These are phyloP conservation scores for Bellardia bayeri DNA, from an alignment of 2,888 invertebrate genomes.

Conservation along the genomic window DNA sequence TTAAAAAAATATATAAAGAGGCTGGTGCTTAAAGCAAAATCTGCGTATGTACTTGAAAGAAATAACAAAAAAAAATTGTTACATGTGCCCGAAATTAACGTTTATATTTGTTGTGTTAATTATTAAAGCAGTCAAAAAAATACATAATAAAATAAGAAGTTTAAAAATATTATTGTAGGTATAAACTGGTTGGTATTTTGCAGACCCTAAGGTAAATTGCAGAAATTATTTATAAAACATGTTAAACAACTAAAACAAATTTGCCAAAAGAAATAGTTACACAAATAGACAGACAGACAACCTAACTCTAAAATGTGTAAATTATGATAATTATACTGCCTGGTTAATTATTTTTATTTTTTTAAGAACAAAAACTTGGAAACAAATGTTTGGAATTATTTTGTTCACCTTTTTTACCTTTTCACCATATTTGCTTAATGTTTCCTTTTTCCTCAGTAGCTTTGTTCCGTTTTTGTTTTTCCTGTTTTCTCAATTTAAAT, in stretches of 20 bases:
- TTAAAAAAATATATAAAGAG: not conserved
- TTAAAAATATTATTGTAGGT: not conserved
- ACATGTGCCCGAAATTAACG: slow-evolving; percentile 53
- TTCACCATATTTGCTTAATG: slow-evolving; percentile 28
- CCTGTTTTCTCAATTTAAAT: slow-evolving; percentile 11
- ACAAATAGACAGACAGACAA: not conserved
- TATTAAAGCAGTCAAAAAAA: too few relatives aligned
- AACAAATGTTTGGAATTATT: not conserved
- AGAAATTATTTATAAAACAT: too few relatives aligned
- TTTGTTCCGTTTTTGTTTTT: slow-evolving; percentile 20
- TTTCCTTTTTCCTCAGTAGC: slow-evolving; percentile 51
- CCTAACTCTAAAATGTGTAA: not conserved
- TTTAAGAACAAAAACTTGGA: not conserved
- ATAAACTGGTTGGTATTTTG: not conserved
- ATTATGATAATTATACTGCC: not conserved
- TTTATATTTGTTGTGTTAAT: slow-evolving; percentile 39
- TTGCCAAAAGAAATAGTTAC: too few relatives aligned
- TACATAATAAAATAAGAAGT: not conserved
- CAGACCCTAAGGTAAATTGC: not conserved
- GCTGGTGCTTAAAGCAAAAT: slow-evolving; percentile 8
- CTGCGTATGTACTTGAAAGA: slow-evolving; percentile 12
- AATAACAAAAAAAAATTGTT: slow-evolving; percentile 41
- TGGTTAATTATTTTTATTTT: not conserved
- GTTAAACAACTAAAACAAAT: too few relatives aligned
- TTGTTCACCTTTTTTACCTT: not conserved